Percentiles rank a stretch among this genome's conserved stretches.
Conservation (phyloP, 2,888 invertebrate species). For the Drosophila picticornis region DNA sequence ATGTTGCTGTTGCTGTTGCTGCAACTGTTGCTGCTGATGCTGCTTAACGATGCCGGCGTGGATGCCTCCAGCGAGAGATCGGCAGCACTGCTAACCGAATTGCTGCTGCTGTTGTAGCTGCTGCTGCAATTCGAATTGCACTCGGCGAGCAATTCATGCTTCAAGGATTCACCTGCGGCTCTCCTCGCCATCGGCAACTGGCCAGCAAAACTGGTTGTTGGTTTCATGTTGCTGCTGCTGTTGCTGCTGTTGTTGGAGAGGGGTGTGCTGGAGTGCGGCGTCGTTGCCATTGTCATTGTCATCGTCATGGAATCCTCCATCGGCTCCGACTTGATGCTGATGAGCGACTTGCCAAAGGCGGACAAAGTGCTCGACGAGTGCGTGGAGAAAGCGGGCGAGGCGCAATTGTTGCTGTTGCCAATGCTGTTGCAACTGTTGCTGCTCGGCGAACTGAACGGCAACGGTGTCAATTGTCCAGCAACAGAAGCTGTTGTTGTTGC, state of each 20-base stretch:
- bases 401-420: conserved; percentile 31
- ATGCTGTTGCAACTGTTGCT: conserved; percentile 51
- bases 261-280: conserved; percentile 35
- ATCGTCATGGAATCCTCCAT: conserved; percentile 58
- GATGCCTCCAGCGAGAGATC: conserved; percentile 84
- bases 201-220: conserved; percentile 60
- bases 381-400: conserved; percentile 58
- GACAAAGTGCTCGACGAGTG: conserved; percentile 65
- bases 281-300: background rate
- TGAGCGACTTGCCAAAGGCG: conserved; percentile 65
- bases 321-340: conserved; percentile 74
- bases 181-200: conserved; percentile 58
- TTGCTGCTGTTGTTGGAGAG: background rate
- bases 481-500: background rate
- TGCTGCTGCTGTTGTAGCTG: conserved; percentile 60
- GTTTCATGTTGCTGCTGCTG: conserved; percentile 38
- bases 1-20: conserved; percentile 47
- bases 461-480: conserved; percentile 35
- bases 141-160: conserved; percentile 68
- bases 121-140: conserved; percentile 73
- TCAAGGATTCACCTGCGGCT: conserved; percentile 44
- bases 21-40: conserved; percentile 46
- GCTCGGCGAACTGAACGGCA: conserved; percentile 67
- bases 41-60: conserved; percentile 82
- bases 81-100: conserved; percentile 80